These are phyloP conservation scores for Meles meles DNA, from an alignment of 2,113 vertebrate genomes.

Conservation along the genomic window DNA sequence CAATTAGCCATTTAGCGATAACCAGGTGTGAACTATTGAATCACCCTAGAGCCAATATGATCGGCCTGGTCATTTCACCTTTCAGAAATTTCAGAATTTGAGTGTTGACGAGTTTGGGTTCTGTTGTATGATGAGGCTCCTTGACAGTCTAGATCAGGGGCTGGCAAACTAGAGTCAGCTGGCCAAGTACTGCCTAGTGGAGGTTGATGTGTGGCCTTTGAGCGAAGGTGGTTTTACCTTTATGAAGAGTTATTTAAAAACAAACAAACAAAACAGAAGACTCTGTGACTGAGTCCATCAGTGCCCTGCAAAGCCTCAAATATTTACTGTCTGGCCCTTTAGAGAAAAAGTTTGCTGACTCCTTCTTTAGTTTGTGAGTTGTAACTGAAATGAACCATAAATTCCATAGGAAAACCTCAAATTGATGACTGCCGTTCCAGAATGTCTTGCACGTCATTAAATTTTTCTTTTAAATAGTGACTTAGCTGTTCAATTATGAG, in stretches of 20 bases:
- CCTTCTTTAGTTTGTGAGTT: slow-evolving; percentile 39
- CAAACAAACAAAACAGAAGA: background rate
- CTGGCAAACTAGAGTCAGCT: background rate
- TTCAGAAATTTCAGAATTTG: slow-evolving; percentile 1
- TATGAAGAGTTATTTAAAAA: background rate
- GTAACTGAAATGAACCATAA: background rate
- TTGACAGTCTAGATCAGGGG: background rate
- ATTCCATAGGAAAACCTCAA: slow-evolving; percentile 19
- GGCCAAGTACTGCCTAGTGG: background rate
- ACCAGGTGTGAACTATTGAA: background rate
- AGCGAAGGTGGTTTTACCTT: slow-evolving; percentile 4
- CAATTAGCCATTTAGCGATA: background rate
- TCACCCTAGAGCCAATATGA: background rate
- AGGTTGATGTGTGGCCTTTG: background rate
- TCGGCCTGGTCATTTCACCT: background rate
- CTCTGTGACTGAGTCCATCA: background rate
- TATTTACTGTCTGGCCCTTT: background rate
- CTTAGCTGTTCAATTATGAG: background rate
- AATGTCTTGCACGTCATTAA: background rate
- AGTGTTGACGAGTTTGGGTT: background rate
- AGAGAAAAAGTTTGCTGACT: background rate
- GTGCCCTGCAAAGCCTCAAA: background rate
- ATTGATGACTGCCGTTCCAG: background rate
- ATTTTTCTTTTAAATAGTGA: slow-evolving; percentile 20
- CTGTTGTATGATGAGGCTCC: background rate